These are phyloP conservation scores for Panagrolaimus sp. DNA, from an alignment of 1,140 invertebrate genomes.

Conservation along the genomic window DNA sequence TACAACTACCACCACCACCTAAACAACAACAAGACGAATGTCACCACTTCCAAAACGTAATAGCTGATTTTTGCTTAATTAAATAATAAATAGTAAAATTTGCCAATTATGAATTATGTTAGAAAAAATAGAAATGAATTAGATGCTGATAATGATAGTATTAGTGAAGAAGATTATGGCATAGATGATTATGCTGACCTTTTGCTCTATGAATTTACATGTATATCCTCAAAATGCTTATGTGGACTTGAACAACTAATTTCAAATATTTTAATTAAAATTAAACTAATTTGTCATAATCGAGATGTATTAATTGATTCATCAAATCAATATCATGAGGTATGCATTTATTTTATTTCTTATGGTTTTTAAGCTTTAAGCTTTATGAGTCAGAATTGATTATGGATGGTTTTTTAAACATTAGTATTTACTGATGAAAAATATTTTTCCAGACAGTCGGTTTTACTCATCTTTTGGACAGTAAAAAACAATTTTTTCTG, in stretches of 20 bases:
- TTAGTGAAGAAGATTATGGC: background rate
- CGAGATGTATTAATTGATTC: background rate
- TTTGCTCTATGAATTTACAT: slow-evolving; percentile 4
- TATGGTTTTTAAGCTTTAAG: background rate
- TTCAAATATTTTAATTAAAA: background rate
- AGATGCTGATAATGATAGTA: background rate
- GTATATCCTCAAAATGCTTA: background rate
- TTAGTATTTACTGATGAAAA: too few relatives aligned
- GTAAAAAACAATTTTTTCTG: too few relatives aligned
- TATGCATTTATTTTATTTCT: background rate
- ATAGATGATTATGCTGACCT: slow-evolving; percentile 1
- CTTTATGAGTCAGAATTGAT: background rate
- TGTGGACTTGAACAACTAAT: background rate
- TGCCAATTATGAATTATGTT: too few relatives aligned
- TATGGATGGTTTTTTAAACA: too few relatives aligned
- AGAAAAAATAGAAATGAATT: background rate
- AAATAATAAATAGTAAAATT: too few relatives aligned
- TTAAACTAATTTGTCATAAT: background rate
- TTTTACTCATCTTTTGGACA: too few relatives aligned
- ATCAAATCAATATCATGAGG: background rate
- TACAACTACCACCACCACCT: background rate
- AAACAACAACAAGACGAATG: background rate
- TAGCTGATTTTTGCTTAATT: background rate
- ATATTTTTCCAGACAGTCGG: too few relatives aligned
- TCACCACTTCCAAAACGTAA: background rate